Percentiles rank a stretch among this genome's conserved stretches.
Evolutionary conservation across 2,888 invertebrate genomes (phyloP).

Genomic region (Pyrochroa serraticornis): DNA sequence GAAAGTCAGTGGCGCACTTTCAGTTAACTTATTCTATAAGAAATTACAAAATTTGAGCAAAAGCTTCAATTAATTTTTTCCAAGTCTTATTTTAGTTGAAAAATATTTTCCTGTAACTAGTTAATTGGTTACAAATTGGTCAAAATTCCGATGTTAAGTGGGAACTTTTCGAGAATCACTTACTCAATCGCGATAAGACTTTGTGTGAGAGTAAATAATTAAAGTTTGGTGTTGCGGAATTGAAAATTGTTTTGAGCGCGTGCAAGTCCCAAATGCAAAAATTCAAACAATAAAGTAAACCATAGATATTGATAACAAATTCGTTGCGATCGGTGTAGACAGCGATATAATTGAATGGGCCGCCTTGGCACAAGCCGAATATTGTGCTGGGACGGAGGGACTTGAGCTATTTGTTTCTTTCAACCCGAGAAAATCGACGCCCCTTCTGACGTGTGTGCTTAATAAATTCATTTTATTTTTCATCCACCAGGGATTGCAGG

Average conservation of each 20-base stretch:
- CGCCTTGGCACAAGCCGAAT: conserved; percentile 46
- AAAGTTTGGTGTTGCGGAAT: no score
- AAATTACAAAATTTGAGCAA: no score
- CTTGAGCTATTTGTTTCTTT: conserved; percentile 52
- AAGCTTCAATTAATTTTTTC: no score
- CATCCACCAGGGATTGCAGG: conserved; percentile 10
- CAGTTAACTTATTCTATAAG: no score
- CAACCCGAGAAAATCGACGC: conserved; percentile 30
- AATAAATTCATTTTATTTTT: conserved; percentile 27
- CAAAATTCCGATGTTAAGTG: no score
- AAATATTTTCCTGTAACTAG: no score
- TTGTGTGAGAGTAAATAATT: no score
- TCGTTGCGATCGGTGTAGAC: conserved; percentile 39
- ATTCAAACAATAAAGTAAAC: conserved; percentile 36
- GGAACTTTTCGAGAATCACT: no score
- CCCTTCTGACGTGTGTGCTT: conserved; percentile 23
- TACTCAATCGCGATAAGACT: no score
- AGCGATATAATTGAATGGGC: conserved; percentile 50
- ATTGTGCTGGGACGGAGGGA: conserved; percentile 57
- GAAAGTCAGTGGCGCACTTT: neutral
- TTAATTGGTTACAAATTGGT: no score
- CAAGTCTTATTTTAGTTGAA: no score
- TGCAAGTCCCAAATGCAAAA: neutral
- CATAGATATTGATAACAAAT: conserved; percentile 40
- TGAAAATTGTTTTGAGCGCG: no score